Evolutionary conservation across 2,888 invertebrate species (phyloP), one percentile per base, ranked within the genome.

Genomic region (Tipula confusa): DNA sequence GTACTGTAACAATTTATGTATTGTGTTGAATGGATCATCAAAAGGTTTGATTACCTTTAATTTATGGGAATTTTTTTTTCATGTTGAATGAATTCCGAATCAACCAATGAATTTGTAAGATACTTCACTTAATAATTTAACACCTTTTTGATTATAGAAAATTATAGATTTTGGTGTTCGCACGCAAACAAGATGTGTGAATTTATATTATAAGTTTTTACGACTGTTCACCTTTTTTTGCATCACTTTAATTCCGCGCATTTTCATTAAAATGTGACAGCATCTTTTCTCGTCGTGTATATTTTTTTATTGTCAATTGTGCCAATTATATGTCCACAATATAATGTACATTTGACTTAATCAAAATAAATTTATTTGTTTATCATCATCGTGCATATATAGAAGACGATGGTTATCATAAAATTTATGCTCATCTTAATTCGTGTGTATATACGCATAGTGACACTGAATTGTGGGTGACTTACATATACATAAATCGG

Each of bases 291-390:
- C 64, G 64, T 18, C 64, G 7, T 13, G n/a, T 13, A 38, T 13
- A 64, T 64, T 9, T 64, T 64, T 64, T 64, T 64, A 64, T 64
- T 64, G 64, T 64, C 64, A 64, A 64, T 64, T 64, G 64, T 64
- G 64, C 64, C 64, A 64, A 64, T 64, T 64, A 11, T 36, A 36
- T 11, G 11, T 36, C 7, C 11, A 0, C 36, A 11, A 36, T 9
- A 43, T 38, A n/a, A 38, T 38, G 38, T 38, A 38, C 13, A 38
- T 43, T 79, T 79, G 24, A 28, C 79, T 79, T 79, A 79, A 79
- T 79, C 24, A 79, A 79, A 79, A 79, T 79, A 79, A 79, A 79
- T 79, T 79, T 79, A 29, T 79, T 79, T 79, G 79, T 79, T 79
- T 79, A 79, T 79, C 79, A 79, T 79, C 28, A 64, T 64, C 79